Conservation (phyloP, 1,140 invertebrate species). For the Ceratosolen solmsi region DNA sequence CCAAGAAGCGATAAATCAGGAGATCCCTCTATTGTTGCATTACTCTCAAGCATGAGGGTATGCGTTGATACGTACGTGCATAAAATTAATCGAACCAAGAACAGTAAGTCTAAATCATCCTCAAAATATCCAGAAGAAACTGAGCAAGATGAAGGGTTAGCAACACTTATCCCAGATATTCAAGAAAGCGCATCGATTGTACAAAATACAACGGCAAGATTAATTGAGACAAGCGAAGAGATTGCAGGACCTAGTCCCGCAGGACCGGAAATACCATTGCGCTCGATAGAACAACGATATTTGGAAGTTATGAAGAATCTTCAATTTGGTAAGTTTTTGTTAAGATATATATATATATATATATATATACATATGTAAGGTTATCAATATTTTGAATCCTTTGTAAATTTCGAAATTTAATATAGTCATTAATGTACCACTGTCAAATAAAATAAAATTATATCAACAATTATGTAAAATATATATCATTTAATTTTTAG, state of each 20-base stretch:
- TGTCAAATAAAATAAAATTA: too few species aligned
- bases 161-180: constrained; percentile 90
- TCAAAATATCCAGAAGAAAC: constrained; percentile 77
- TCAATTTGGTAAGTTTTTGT: constrained; percentile 83
- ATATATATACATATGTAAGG: too few species aligned
- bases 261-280: constrained; percentile 72
- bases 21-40: constrained; percentile 77
- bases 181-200: constrained; percentile 85
- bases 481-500: constrained; percentile 72
- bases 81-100: constrained; percentile 69
- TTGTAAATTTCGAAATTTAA: too few species aligned
- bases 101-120: constrained; percentile 60
- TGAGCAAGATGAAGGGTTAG: constrained; percentile 90
- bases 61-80: constrained; percentile 92
- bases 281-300: constrained; percentile 83
- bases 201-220: constrained; percentile 78
- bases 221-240: constrained; percentile 68
- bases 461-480: not conserved
- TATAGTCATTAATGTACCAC: too few species aligned
- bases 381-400: too few species aligned
- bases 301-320: constrained; percentile 89
- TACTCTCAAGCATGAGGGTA: constrained; percentile 89
- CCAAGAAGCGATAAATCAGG: constrained; percentile 71
- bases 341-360: too few species aligned
- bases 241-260: constrained; percentile 63